Percentiles rank a stretch among this genome's conserved stretches.
phyloP scores from a whole-genome alignment of 2,113 vertebrate species.

The Camelus dromedarius region DNA sequence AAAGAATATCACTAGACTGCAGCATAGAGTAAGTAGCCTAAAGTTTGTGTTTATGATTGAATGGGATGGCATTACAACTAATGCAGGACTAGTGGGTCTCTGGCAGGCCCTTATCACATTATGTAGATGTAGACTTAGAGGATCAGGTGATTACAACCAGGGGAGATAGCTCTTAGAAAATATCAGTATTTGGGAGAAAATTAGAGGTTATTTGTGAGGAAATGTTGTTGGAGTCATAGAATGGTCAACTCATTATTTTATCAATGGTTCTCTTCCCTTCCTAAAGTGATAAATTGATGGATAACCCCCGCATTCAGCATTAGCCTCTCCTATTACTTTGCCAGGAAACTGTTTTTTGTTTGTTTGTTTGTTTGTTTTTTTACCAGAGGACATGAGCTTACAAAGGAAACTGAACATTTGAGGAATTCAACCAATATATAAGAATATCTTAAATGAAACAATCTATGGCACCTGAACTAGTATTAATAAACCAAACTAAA shows the following conservation, averaged over 20 bases:
- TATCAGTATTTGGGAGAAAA: background rate
- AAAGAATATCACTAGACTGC: background rate
- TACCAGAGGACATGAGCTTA: background rate
- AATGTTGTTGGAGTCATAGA: background rate
- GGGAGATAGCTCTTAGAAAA: background rate
- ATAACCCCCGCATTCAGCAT: background rate
- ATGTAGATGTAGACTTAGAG: background rate
- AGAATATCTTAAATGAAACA: background rate
- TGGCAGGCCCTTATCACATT: background rate
- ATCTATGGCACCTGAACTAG: background rate
- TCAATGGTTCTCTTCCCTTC: background rate
- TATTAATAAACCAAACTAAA: background rate
- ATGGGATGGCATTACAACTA: background rate
- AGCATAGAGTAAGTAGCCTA: background rate
- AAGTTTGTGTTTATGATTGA: background rate
- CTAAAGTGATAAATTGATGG: background rate
- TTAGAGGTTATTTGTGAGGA: background rate
- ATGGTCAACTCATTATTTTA: background rate
- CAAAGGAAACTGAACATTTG: background rate
- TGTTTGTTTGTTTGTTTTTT: too few relatives aligned
- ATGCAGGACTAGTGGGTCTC: background rate
- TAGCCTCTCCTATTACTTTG: background rate
- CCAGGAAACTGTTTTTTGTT: background rate
- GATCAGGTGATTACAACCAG: background rate
- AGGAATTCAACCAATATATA: background rate